Base-by-base conservation (phyloP, 2,888 invertebrate species). In the Carabus problematicus region DNA sequence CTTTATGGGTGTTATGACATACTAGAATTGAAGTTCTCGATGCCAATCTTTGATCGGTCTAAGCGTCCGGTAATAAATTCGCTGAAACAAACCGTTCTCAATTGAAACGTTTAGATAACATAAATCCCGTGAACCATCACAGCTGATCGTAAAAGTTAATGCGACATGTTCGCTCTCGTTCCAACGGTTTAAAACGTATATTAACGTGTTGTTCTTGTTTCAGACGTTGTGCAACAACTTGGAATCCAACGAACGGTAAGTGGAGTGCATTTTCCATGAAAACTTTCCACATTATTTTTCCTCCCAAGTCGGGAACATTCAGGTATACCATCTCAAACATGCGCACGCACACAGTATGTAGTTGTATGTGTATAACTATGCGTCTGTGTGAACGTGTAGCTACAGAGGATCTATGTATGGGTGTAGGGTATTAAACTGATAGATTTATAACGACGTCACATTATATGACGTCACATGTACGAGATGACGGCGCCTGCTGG, bases 201-300 rank as follows among this genome's bases (percentile, higher is more conserved):
- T 64, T 58, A 52, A 52, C 47, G 11, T 60, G 47, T 58, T 67
- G 12, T 60, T 67, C 14, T 52, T 67, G 67, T 67, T 67, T 29
- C 60, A 67, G 67, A 18, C 43, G 54, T 8, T 67, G 60, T 60
- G 60, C 54, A 54, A 60, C 14, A 60, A 54, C 52, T 43, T 67
- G 67, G 14, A 52, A 7, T 43, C 43, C 41, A 41, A 41, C 11
- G 67, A 60, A 11, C 67, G 54, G 67, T 67, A 60, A 67, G 67
- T 67, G 8, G 29, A 40, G 29, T 52, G 52, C 52, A 52, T 52
- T 52, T 52, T 52, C 16, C 18, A 16, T 29, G 52, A 52, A 52
- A 52, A 52, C 52, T 52, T 52, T 52, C 9, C 16, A n/a, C 52
- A 52, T 52, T 19, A 52, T 16, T 16, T 52, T 18, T 11, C 52